Evolutionary conservation across 2,113 vertebrate genomes (phyloP).

Genomic region (Ardeotis arabs): DNA sequence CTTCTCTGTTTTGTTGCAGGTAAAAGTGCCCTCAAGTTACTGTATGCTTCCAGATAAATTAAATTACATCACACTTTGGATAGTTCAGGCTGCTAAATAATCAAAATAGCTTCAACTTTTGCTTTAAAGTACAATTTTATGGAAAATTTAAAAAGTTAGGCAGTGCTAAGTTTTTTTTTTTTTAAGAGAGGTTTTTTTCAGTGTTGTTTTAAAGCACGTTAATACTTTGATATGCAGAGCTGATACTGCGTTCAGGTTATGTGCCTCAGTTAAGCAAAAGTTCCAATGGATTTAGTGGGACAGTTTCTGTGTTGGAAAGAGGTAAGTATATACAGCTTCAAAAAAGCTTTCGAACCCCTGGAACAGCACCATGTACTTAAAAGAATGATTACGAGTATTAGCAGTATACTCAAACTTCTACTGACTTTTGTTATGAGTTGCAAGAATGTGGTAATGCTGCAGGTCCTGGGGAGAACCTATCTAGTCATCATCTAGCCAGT

Average conservation of each 20-base stretch:
- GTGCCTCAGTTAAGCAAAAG: background rate
- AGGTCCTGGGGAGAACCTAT: background rate
- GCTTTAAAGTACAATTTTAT: background rate
- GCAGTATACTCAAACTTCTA: background rate
- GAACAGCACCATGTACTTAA: background rate
- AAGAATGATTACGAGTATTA: background rate
- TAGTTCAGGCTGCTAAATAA: background rate
- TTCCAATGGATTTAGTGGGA: background rate
- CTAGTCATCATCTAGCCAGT: background rate
- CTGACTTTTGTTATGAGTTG: background rate
- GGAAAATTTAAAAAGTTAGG: background rate
- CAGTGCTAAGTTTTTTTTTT: background rate
- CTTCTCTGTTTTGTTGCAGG: conserved; percentile 85
- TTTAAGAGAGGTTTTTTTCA: background rate
- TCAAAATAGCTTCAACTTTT: background rate
- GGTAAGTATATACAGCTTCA: fast-evolving
- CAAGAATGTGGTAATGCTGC: background rate
- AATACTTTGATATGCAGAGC: background rate
- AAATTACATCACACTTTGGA: background rate
- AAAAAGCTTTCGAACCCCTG: background rate
- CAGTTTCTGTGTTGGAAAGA: background rate
- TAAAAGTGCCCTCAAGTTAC: conserved; percentile 59
- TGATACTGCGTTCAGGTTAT: background rate
- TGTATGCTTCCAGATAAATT: background rate
- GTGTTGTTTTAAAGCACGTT: background rate